Base-by-base conservation (phyloP, 2,113 vertebrate genomes). In the Ursus arctos region DNA sequence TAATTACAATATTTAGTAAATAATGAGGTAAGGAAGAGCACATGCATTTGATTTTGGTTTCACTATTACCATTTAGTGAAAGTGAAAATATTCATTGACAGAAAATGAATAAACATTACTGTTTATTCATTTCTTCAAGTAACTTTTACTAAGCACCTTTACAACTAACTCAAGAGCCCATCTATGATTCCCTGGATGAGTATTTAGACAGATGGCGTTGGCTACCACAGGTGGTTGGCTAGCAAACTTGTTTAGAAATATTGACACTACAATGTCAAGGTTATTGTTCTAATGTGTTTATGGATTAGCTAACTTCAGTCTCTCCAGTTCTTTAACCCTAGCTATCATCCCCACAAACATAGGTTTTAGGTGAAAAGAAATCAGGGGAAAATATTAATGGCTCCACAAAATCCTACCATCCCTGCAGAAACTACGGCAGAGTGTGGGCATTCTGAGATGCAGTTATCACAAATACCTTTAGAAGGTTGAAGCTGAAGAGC, bases 101-200 rank as follows among this genome's bases (percentile, higher is more conserved):
- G 61, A 22, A 94, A 86, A 95, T 97, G 6, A 28, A 87, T 81
- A 61, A 69, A 71, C 2, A 79, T 67, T 88, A 49, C 12, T 49
- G 92, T 59, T 33, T 72, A 28, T 79, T 93, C 22, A 76, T 97
- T 98, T 98, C 0, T 96, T 98, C 88, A 90, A 61, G 53, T 96
- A 81, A 47, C 19, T 61, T 43, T 92, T 80, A 63, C 14, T 88
- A 80, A 94, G 15, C 28, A 76, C 18, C 11, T 55, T 95, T 84
- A n/a, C 28, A 94, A 59, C n/a, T 77, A 92, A 72, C 57, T 93
- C n/a, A 92, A 93, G 18, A 87, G 31, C 10, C 36, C 18, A 24
- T 43, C 13, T 49, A n/a, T 74, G 53, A 63, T 71, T 65, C 13
- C 0, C 15, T 93, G 24, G 24, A 71, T 93, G 11, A 94, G 0